Conservation (phyloP, 2,113 vertebrate species). For the Semicossyphus pulcher region DNA sequence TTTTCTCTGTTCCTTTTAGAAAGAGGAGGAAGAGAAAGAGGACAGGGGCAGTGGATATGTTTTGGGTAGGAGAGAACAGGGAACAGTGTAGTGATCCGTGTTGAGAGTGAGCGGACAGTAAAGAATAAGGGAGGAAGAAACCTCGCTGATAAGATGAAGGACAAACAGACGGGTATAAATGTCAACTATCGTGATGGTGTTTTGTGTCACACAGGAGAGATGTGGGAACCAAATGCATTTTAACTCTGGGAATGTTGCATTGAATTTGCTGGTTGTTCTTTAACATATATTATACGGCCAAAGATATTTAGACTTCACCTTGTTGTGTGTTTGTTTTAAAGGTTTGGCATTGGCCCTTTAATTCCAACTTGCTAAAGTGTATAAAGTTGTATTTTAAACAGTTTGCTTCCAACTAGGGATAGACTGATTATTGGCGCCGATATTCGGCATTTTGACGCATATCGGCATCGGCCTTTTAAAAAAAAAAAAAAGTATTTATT, state of each 20-base stretch:
- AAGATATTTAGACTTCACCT: no score
- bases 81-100: not conserved
- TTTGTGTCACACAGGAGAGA: not conserved
- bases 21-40: slow-evolving; percentile 2
- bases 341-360: no score
- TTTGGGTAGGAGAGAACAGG: slow-evolving; percentile 18
- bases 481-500: no score
- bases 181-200: not conserved
- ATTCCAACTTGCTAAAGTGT: no score
- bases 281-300: no score
- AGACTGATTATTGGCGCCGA: no score
- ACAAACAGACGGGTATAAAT: not conserved
- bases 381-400: no score
- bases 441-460: no score
- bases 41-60: slow-evolving; percentile 6
- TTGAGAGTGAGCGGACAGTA: not conserved
- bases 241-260: not conserved
- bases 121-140: not conserved
- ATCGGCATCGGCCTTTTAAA: no score
- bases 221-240: not conserved
- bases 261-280: not conserved
- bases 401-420: no score
- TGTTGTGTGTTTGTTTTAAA: no score
- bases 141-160: slow-evolving; percentile 15
- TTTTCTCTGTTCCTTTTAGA: not conserved